A percentile compares a stretch with the other conserved stretches of the same genome.
Conservation (phyloP, 2,797 vertebrate genomes). For the Phrynocephalus forsythii region DNA sequence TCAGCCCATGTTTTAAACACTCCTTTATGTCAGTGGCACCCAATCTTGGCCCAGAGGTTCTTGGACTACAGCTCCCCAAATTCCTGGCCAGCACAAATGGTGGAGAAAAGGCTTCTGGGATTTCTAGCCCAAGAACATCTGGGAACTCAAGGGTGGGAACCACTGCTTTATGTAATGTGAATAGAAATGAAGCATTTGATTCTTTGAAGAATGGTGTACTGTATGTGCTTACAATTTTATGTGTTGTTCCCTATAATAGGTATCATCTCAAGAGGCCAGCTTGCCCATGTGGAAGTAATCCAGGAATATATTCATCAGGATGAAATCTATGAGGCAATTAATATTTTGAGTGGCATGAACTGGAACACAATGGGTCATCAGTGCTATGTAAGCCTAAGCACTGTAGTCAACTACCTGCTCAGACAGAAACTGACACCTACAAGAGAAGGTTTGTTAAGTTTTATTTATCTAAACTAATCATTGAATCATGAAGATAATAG, state of each 20-base stretch:
- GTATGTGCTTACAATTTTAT: not conserved
- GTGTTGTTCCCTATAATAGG: constrained; percentile 81
- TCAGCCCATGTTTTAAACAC: too few species aligned
- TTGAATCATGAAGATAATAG: constrained; percentile 12
- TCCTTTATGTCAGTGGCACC: too few species aligned
- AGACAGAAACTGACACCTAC: constrained; percentile 88
- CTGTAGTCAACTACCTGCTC: constrained; percentile 90
- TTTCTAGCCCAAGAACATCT: too few species aligned
- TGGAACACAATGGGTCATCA: constrained; percentile 87
- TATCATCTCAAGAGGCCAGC: constrained; percentile 81
- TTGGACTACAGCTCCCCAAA: too few species aligned
- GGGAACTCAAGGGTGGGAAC: too few species aligned
- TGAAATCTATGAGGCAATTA: constrained; percentile 86
- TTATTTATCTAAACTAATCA: not conserved
- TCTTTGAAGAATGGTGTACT: constrained; percentile 32
- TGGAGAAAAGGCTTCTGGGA: too few species aligned
- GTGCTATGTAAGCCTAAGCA: constrained; percentile 85
- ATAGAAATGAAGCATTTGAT: constrained; percentile 6
- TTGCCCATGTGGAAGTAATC: constrained; percentile 85
- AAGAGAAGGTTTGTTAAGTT: constrained; percentile 82
- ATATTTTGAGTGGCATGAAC: constrained; percentile 90
- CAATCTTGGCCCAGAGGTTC: too few species aligned
- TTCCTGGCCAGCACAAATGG: too few species aligned
- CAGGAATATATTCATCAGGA: constrained; percentile 86
- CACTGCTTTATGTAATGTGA: not conserved